Evolutionary conservation across 2,797 vertebrate species (phyloP).

Genomic region (Orientallactaga sibirica): DNA sequence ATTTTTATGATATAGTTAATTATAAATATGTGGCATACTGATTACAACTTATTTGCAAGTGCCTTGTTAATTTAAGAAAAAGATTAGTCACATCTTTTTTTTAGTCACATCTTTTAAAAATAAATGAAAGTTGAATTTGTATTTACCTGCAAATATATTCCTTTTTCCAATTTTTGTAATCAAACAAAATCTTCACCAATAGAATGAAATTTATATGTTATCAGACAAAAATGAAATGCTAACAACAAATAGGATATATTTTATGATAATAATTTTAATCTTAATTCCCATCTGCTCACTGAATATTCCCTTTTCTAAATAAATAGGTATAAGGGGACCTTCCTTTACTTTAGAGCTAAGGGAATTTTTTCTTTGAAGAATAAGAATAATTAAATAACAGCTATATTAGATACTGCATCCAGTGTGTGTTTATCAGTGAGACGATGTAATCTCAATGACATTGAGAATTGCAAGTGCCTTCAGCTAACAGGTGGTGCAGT

Average conservation of each 20-base stretch:
- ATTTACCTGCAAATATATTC: not conserved
- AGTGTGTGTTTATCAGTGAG: not conserved
- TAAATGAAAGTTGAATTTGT: slow-evolving; percentile 15
- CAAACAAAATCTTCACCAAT: not conserved
- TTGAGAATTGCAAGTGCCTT: not conserved
- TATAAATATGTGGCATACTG: not conserved
- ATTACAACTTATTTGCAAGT: slow-evolving; percentile 46
- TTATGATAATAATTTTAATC: not conserved
- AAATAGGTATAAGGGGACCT: not conserved
- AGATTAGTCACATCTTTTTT: not conserved
- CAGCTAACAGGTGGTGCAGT: not conserved
- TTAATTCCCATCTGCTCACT: not conserved
- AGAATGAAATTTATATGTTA: not conserved
- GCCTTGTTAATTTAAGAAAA: not conserved
- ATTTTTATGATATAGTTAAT: not conserved
- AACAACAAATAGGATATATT: not conserved
- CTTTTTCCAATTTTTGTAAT: not conserved
- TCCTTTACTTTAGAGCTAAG: not conserved
- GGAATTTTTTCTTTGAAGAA: not conserved
- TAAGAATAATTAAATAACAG: not conserved
- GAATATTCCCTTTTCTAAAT: slow-evolving; percentile 5
- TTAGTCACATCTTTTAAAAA: not conserved
- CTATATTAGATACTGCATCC: not conserved
- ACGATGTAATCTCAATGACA: not conserved
- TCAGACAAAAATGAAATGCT: not conserved